Conservation (phyloP, 2,888 invertebrate genomes). For the Mechanitis mazaeus region DNA sequence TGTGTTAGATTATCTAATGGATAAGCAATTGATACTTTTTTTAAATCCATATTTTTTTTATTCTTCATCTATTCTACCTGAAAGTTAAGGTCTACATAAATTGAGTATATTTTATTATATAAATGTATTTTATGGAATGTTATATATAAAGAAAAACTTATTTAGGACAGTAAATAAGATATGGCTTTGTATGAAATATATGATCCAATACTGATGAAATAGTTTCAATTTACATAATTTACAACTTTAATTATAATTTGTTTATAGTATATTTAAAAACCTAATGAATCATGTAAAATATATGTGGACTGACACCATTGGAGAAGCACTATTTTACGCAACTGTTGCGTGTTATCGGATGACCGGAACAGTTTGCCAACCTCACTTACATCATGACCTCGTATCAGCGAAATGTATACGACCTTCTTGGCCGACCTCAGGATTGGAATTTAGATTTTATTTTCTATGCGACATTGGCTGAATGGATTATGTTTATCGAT, state of each 20-base stretch:
- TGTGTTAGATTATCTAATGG: slow-evolving; percentile 31
- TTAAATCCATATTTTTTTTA: background rate
- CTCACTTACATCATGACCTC: slow-evolving; percentile 48
- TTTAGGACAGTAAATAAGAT: no score
- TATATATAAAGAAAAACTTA: no score
- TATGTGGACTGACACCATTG: slow-evolving; percentile 18
- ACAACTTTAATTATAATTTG: no score
- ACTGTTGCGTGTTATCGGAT: slow-evolving; percentile 53
- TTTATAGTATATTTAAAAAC: no score
- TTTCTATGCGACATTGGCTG: background rate
- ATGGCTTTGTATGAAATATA: background rate
- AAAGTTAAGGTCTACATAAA: no score
- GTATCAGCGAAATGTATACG: slow-evolving; percentile 13
- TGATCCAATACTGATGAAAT: background rate
- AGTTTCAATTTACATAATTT: no score
- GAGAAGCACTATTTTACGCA: slow-evolving; percentile 44
- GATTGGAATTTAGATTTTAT: slow-evolving; percentile 11
- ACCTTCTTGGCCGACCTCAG: slow-evolving; percentile 22
- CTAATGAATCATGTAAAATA: background rate
- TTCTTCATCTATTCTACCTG: no score
- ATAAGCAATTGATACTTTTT: background rate
- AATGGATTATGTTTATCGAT: background rate
- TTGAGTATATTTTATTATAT: no score
- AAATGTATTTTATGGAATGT: no score
- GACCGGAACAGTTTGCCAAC: slow-evolving; percentile 60